Evolutionary conservation across 64 coral and sea anemone species (phyloP).

Genomic region (Dendronephthya gigantea): DNA sequence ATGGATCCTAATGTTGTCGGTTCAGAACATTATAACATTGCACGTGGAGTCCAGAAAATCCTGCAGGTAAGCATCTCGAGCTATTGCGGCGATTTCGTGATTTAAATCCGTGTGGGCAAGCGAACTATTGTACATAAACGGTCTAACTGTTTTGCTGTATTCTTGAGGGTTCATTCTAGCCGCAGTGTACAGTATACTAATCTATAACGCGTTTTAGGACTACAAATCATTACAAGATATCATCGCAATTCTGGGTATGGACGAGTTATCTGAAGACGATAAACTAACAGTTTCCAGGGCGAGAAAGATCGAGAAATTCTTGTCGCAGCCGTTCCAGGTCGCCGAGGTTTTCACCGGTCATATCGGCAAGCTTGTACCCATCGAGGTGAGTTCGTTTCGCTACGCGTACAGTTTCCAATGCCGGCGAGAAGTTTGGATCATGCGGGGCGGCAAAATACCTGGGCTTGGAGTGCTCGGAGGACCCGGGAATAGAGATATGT

Average conservation of each 20-base stretch:
- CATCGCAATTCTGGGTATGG: neutral
- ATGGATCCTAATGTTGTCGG: conserved; percentile 89
- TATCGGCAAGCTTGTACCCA: neutral
- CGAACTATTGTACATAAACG: too few relatives aligned
- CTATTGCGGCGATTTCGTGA: neutral
- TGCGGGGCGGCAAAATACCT: too few relatives aligned
- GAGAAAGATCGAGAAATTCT: neutral
- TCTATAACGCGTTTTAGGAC: conserved; percentile 50
- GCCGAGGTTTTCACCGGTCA: conserved; percentile 2
- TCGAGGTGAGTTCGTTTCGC: conserved; percentile 54
- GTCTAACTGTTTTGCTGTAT: too few relatives aligned
- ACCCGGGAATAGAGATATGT: too few relatives aligned
- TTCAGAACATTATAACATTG: conserved; percentile 72
- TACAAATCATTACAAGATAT: neutral
- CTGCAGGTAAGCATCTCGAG: conserved; percentile 43
- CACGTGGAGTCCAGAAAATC: conserved; percentile 87
- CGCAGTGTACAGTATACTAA: neutral
- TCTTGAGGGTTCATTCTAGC: too few relatives aligned
- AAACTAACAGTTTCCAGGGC: neutral
- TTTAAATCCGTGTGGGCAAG: too few relatives aligned
- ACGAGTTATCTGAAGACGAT: neutral
- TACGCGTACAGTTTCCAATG: too few relatives aligned
- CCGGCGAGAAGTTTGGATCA: too few relatives aligned
- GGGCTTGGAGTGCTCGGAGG: too few relatives aligned
- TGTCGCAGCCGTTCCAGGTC: neutral